phyloP scores from a whole-genome alignment of 2,888 invertebrate genomes.

The Julus scandinavius region DNA sequence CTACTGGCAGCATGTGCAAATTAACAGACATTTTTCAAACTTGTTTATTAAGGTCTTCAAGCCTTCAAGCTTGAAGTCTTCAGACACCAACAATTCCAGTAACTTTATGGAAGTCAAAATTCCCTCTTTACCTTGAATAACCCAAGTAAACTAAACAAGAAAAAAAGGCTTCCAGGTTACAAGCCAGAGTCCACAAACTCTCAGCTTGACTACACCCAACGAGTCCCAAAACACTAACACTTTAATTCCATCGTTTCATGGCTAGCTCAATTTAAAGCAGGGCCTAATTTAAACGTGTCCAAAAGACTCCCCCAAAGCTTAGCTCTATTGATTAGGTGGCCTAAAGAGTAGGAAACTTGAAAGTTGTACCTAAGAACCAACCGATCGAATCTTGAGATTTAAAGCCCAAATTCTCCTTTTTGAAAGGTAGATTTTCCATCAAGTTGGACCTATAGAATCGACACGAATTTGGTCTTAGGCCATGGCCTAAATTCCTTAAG shows the following conservation, averaged over 20 bases:
- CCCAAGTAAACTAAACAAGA: not conserved
- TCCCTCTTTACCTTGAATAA: not conserved
- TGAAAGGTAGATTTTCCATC: not conserved
- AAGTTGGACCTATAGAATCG: not conserved
- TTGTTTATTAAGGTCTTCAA: too few relatives aligned
- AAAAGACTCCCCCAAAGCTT: not conserved
- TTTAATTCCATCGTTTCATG: conserved; percentile 15
- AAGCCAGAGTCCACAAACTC: not conserved
- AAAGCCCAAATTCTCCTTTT: not conserved
- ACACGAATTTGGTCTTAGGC: too few relatives aligned
- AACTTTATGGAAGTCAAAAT: too few relatives aligned
- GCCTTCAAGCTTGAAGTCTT: too few relatives aligned
- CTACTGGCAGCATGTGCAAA: too few relatives aligned
- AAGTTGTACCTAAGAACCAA: not conserved
- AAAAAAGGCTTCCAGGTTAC: not conserved
- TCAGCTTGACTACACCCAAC: not conserved
- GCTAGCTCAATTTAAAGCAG: conserved; percentile 24
- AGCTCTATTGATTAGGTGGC: not conserved
- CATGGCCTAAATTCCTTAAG: not conserved
- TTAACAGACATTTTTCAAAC: too few relatives aligned
- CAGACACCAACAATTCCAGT: too few relatives aligned
- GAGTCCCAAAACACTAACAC: not conserved
- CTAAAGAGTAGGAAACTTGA: not conserved
- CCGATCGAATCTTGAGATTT: not conserved
- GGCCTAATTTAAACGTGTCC: conserved; percentile 6